phyloP scores from a whole-genome alignment of 2,888 invertebrate species.

The Osmoderma eremita region DNA sequence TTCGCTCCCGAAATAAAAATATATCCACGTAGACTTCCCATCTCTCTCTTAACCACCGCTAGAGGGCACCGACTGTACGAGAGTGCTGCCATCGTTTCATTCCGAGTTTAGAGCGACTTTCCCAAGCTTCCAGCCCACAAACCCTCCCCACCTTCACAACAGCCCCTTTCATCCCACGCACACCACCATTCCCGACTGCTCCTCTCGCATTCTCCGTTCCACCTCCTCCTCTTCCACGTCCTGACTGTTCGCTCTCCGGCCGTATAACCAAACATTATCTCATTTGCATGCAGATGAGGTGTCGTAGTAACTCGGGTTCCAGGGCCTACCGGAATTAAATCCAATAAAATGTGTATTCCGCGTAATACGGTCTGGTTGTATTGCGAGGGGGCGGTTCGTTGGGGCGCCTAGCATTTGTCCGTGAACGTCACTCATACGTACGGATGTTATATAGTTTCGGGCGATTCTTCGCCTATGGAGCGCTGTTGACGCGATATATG shows the following conservation, averaged over 20 bases:
- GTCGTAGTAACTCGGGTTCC: slow-evolving; percentile 58
- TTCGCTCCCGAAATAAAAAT: slow-evolving; percentile 37
- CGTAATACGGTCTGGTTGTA: slow-evolving; percentile 28
- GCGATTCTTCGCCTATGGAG: too few species aligned
- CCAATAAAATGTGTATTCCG: slow-evolving; percentile 50
- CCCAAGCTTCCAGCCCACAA: slow-evolving; percentile 7
- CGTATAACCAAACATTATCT: slow-evolving; percentile 59
- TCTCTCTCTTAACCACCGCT: slow-evolving; percentile 53
- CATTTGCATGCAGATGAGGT: slow-evolving; percentile 63
- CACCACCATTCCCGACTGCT: background rate
- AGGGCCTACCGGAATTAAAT: slow-evolving; percentile 55
- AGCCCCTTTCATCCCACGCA: background rate
- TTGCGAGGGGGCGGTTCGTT: background rate
- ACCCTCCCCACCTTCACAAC: slow-evolving; percentile 6
- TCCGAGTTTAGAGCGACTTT: slow-evolving; percentile 24
- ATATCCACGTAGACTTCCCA: slow-evolving; percentile 48
- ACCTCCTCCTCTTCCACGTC: slow-evolving; percentile 2
- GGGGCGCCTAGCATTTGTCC: too few species aligned
- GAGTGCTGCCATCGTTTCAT: slow-evolving; percentile 25
- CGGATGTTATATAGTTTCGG: too few species aligned
- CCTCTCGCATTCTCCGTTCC: slow-evolving; percentile 33
- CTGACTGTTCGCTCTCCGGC: slow-evolving; percentile 33
- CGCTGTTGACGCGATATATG: too few species aligned
- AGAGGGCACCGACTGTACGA: slow-evolving; percentile 33
- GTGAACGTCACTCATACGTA: too few species aligned